Evolutionary conservation across 2,113 vertebrate genomes (phyloP).

Genomic region (Dromas ardeola): DNA sequence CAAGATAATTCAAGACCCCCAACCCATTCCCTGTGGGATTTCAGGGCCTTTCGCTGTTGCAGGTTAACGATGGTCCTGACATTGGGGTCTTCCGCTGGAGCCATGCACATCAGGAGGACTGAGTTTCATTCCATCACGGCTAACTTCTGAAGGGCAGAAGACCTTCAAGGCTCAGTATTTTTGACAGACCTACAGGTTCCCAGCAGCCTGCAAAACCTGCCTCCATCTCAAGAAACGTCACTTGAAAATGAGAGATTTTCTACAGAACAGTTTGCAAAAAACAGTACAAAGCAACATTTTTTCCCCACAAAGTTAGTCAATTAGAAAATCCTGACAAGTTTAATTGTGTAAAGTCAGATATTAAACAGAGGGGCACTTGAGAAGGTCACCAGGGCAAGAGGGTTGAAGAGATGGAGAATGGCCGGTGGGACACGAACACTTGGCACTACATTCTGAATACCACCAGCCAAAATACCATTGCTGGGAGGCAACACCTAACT

Average conservation of each 20-base stretch:
- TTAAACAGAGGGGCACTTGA: neutral
- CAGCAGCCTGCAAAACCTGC: neutral
- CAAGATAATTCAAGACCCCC: neutral
- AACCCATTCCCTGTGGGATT: neutral
- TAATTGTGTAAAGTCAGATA: neutral
- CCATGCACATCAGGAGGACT: accelerated
- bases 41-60: neutral
- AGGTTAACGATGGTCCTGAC: neutral
- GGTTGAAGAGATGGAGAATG: neutral
- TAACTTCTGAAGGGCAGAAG: neutral
- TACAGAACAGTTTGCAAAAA: neutral
- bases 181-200: neutral
- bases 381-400: neutral
- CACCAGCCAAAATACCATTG: neutral
- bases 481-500: neutral
- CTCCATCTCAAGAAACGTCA: neutral
- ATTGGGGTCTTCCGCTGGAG: accelerated
- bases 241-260: neutral
- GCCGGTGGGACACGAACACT: neutral
- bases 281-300: neutral
- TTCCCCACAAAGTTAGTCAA: neutral
- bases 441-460: neutral
- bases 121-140: accelerated
- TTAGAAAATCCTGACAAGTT: neutral
- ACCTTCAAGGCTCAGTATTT: neutral